Evolutionary conservation across 2,888 invertebrate species (phyloP).

Genomic region (Pinctada fucata): DNA sequence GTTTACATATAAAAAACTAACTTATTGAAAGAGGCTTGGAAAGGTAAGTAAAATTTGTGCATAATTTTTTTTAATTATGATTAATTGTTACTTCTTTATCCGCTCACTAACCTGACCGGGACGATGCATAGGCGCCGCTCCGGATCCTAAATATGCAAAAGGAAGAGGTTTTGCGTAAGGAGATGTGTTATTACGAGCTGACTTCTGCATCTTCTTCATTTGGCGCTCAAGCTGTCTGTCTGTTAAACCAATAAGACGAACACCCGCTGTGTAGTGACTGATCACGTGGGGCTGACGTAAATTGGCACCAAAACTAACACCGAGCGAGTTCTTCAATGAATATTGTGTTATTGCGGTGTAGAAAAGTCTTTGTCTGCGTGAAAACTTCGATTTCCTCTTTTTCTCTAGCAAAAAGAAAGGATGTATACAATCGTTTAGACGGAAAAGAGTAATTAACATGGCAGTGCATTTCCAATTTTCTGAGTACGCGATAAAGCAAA

Average conservation of each 20-base stretch:
- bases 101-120: conserved; percentile 13
- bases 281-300: conserved; percentile 58
- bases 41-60: too few species aligned
- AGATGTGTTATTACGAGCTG: conserved; percentile 53
- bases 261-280: conserved; percentile 66
- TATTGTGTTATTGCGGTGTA: conserved; percentile 62
- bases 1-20: too few species aligned
- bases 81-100: neutral
- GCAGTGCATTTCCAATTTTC: too few species aligned
- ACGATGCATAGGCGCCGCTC: conserved; percentile 7
- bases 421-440: too few species aligned
- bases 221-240: conserved; percentile 57
- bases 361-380: conserved; percentile 57
- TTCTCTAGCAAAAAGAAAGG: conserved; percentile 22
- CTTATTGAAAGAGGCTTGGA: too few species aligned
- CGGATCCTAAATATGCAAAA: conserved; percentile 39
- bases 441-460: too few species aligned
- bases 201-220: conserved; percentile 59
- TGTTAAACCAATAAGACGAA: conserved; percentile 62
- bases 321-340: conserved; percentile 55
- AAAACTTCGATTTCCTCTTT: conserved; percentile 37
- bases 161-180: conserved; percentile 66
- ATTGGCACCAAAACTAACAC: conserved; percentile 43
- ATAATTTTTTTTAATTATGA: too few species aligned
- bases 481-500: too few species aligned